These are phyloP conservation scores for Bubo blakistoni DNA, from an alignment of 2,113 vertebrate genomes.

Conservation along the genomic window DNA sequence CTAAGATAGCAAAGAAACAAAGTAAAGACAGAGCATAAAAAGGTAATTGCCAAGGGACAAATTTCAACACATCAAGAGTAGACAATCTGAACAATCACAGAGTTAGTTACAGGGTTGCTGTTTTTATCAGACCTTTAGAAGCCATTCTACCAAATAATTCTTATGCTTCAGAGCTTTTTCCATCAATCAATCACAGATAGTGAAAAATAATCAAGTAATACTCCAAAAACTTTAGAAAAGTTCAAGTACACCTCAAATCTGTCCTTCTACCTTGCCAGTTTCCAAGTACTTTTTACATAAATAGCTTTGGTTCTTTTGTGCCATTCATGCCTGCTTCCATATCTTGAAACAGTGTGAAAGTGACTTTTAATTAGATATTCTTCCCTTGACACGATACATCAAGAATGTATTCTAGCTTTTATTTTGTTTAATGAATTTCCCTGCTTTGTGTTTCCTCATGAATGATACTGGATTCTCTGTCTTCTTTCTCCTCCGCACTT, in stretches of 20 bases:
- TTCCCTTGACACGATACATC: background rate
- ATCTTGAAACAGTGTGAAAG: background rate
- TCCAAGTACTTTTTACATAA: background rate
- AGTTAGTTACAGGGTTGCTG: background rate
- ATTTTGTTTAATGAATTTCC: background rate
- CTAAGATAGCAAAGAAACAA: background rate
- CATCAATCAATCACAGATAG: background rate
- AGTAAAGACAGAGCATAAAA: background rate
- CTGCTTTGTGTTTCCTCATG: background rate
- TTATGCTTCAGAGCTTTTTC: background rate
- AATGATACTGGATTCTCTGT: background rate
- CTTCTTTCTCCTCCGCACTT: background rate
- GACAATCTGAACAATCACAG: background rate
- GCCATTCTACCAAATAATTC: background rate
- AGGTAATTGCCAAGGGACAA: background rate
- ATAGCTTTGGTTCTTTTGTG: background rate
- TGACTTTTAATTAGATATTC: background rate
- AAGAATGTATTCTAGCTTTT: background rate
- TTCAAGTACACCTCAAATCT: background rate
- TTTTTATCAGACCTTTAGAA: slow-evolving; percentile 19
- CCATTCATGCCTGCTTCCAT: background rate
- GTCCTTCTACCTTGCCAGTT: background rate
- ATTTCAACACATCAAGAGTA: background rate
- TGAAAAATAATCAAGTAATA: background rate
- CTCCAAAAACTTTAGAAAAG: background rate